Evolutionary conservation across 2,888 invertebrate genomes (phyloP).

Genomic region (Tinea pellionella): DNA sequence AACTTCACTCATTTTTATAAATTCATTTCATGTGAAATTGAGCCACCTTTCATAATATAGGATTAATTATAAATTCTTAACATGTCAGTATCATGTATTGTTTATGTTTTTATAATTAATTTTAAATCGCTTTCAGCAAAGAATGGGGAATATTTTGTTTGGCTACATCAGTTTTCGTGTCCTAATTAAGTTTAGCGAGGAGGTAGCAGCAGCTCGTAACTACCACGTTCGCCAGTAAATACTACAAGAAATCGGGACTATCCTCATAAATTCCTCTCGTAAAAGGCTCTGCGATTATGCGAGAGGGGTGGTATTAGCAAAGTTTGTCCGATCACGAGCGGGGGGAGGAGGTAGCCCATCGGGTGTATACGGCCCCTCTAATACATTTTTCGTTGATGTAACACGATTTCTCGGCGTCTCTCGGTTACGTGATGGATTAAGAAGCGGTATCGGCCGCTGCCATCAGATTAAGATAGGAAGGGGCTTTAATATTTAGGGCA

Average conservation of each 20-base stretch:
- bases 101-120: too few relatives aligned
- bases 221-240: constrained; percentile 60
- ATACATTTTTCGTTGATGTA: constrained; percentile 72
- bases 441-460: constrained; percentile 57
- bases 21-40: not conserved
- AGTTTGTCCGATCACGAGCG: constrained; percentile 64
- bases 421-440: constrained; percentile 71
- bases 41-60: not conserved
- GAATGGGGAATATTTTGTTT: not conserved
- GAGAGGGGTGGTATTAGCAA: constrained; percentile 70
- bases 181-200: constrained; percentile 46
- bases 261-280: constrained; percentile 69
- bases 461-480: constrained; percentile 50
- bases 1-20: too few relatives aligned
- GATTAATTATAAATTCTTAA: not conserved
- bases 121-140: not conserved
- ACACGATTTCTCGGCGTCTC: constrained; percentile 70
- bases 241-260: constrained; percentile 66
- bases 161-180: constrained; percentile 33
- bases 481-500: constrained; percentile 60
- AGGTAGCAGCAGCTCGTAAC: constrained; percentile 51
- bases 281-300: constrained; percentile 69
- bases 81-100: too few relatives aligned
- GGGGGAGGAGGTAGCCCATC: constrained; percentile 24
- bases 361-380: constrained; percentile 32